phyloP scores from a whole-genome alignment of 1,140 invertebrate species.

The Nixonia krombeini region DNA sequence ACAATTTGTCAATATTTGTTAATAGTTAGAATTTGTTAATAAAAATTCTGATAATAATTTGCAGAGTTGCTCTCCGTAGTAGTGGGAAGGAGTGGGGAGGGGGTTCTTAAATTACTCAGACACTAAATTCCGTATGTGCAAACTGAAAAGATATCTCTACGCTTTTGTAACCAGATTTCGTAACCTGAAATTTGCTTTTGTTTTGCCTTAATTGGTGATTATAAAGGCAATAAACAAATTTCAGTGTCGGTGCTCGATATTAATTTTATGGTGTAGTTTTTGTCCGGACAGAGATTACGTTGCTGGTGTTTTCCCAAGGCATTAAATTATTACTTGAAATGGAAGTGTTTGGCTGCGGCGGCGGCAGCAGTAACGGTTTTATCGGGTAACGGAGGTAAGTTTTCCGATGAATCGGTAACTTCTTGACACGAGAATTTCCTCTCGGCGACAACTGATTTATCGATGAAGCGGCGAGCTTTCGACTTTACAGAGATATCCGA shows the following conservation, averaged over 20 bases:
- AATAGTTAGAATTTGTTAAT: background rate
- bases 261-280: too few species aligned
- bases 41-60: background rate
- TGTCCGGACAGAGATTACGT: too few species aligned
- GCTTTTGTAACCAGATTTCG: too few species aligned
- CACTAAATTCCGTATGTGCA: too few species aligned
- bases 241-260: background rate
- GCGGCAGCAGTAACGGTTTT: too few species aligned
- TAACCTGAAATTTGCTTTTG: background rate
- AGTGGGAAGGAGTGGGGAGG: too few species aligned
- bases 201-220: background rate
- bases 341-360: background rate
- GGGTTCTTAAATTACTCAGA: background rate
- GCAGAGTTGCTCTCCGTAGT: too few species aligned
- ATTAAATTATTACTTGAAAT: background rate
- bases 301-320: background rate
- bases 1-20: background rate
- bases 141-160: too few species aligned
- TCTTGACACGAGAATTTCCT: slow-evolving; percentile 29
- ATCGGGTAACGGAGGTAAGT: too few species aligned
- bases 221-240: background rate
- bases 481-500: slow-evolving; percentile 43
- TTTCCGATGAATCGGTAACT: slow-evolving; percentile 39
- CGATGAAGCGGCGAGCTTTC: slow-evolving; percentile 23
- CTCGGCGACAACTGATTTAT: slow-evolving; percentile 24